phyloP scores from a whole-genome alignment of 37 sponge, comb jelly and placozoan species.

The Eunapius fragilis region DNA sequence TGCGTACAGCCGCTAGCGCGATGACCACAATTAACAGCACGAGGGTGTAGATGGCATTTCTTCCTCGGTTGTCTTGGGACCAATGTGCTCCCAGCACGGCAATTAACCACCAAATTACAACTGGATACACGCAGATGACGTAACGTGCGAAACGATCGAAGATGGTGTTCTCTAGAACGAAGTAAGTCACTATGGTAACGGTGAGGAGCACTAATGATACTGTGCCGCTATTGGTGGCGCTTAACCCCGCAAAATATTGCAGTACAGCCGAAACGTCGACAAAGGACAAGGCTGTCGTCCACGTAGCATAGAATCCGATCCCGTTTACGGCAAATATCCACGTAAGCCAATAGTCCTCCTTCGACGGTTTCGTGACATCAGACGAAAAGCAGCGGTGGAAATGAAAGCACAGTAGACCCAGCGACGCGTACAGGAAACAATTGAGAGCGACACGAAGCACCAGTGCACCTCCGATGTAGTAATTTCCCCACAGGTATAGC shows the following conservation, averaged over 20 bases:
- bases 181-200: constrained; percentile 6
- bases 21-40: constrained; percentile 6
- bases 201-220: constrained; percentile 12
- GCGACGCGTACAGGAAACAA: background rate
- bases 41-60: constrained; percentile 7
- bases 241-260: background rate
- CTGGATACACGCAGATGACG: constrained; percentile 38
- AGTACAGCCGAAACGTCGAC: constrained; percentile 18
- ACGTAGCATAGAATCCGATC: constrained; percentile 28
- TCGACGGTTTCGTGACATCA: background rate
- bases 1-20: background rate
- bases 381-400: background rate
- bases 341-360: constrained; percentile 7
- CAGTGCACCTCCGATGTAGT: constrained; percentile 1
- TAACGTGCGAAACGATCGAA: constrained; percentile 27
- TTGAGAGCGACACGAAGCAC: constrained; percentile 14
- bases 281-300: constrained; percentile 16
- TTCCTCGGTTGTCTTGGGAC: background rate
- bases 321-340: constrained; percentile 24
- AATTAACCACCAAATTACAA: constrained; percentile 34
- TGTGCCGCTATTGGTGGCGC: background rate
- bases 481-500: constrained; percentile 46
- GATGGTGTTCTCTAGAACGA: constrained; percentile 49
- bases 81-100: constrained; percentile 15
- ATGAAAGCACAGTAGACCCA: background rate